Evolutionary conservation across 2,113 vertebrate genomes (phyloP).

Genomic region (Cryptomyrus ogoouensis): DNA sequence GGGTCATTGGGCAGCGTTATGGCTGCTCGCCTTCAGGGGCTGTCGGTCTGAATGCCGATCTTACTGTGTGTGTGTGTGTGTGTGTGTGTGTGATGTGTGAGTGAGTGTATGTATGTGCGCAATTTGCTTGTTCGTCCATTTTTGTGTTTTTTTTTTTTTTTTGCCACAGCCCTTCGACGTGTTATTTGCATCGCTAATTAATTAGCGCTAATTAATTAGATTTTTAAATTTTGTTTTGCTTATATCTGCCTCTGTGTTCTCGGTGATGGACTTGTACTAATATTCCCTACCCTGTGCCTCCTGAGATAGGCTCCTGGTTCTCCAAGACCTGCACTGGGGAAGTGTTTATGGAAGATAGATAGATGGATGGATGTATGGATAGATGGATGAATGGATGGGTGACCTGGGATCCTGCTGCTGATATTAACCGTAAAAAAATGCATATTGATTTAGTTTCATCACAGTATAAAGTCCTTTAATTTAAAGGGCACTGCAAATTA

Average conservation of each 20-base stretch:
- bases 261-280: neutral
- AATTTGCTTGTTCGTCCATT: neutral
- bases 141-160: neutral
- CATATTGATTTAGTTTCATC: neutral
- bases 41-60: neutral
- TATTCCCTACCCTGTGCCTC: neutral
- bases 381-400: neutral
- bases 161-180: neutral
- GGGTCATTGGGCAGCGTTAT: neutral
- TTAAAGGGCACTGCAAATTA: neutral
- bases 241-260: neutral
- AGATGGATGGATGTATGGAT: neutral
- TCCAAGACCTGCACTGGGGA: neutral
- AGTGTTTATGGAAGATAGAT: neutral
- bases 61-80: neutral
- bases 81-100: neutral
- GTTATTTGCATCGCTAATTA: neutral
- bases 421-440: neutral
- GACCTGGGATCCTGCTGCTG: neutral
- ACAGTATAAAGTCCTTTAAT: neutral
- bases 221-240: neutral
- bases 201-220: neutral
- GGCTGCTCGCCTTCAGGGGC: neutral
- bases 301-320: neutral
- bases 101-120: neutral